phyloP scores from a whole-genome alignment of 2,888 invertebrate genomes.

The Subacronicta megacephala region DNA sequence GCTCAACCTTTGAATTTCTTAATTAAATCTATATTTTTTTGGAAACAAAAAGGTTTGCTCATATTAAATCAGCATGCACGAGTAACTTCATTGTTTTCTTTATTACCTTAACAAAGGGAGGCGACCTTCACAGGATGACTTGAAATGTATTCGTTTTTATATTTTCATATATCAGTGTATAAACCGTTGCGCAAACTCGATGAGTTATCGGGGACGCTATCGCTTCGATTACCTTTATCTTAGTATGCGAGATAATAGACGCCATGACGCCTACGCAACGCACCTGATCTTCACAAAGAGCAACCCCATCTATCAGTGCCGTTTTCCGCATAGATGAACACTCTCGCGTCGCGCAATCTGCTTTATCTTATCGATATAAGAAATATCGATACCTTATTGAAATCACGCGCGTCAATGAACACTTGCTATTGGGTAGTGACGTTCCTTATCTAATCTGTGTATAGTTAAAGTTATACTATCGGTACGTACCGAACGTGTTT shows the following conservation, averaged over 20 bases:
- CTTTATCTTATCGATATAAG: slow-evolving; percentile 77
- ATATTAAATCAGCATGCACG: slow-evolving; percentile 48
- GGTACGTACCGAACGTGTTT: slow-evolving; percentile 53
- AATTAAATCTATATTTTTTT: slow-evolving; percentile 48
- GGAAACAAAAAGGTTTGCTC: slow-evolving; percentile 19
- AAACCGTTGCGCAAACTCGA: slow-evolving; percentile 62
- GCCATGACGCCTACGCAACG: slow-evolving; percentile 63
- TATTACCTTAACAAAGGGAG: slow-evolving; percentile 35
- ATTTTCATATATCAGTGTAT: slow-evolving; percentile 25
- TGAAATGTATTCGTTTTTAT: slow-evolving; percentile 36
- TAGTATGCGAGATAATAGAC: slow-evolving; percentile 65
- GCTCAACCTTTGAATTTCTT: slow-evolving; percentile 37
- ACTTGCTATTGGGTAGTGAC: slow-evolving; percentile 70
- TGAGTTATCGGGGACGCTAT: slow-evolving; percentile 62
- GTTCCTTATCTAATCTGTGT: slow-evolving; percentile 57
- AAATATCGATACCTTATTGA: slow-evolving; percentile 71
- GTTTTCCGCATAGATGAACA: slow-evolving; percentile 70
- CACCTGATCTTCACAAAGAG: slow-evolving; percentile 60
- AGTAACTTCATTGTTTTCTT: slow-evolving; percentile 40
- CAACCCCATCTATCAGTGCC: slow-evolving; percentile 56
- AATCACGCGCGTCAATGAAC: slow-evolving; percentile 80
- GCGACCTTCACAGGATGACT: slow-evolving; percentile 33
- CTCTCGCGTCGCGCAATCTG: slow-evolving; percentile 64
- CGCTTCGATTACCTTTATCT: slow-evolving; percentile 73
- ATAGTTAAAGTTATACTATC: slow-evolving; percentile 50